Evolutionary conservation across 2,888 invertebrate genomes (phyloP).

Genomic region (Slavum lentiscoides): DNA sequence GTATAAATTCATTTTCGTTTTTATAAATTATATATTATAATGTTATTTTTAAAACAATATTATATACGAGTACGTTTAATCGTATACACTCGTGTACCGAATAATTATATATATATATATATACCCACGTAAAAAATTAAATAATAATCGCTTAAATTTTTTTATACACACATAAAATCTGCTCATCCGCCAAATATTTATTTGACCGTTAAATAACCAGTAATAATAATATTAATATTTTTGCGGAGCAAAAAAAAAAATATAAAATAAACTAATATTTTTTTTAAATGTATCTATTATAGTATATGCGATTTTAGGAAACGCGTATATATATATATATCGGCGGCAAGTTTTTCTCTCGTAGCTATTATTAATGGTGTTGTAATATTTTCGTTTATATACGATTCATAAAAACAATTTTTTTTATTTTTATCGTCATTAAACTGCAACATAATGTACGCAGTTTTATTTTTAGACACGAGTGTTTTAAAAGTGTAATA

Average conservation of each 20-base stretch:
- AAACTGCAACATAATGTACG: not conserved
- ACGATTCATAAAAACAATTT: not conserved
- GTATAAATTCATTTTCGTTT: not conserved
- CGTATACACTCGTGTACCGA: no score
- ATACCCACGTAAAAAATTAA: not conserved
- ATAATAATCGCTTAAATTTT: constrained; percentile 6
- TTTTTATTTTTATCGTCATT: not conserved
- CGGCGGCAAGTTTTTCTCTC: not conserved
- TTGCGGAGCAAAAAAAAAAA: no score
- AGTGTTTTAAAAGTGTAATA: not conserved
- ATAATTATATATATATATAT: no score
- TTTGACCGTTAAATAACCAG: not conserved
- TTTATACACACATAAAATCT: not conserved
- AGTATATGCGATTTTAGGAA: no score
- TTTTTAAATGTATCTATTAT: no score
- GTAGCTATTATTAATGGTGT: not conserved
- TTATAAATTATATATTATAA: no score
- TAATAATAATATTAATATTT: no score
- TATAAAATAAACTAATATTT: no score
- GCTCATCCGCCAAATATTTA: not conserved
- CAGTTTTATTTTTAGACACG: constrained; percentile 11
- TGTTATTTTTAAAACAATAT: not conserved
- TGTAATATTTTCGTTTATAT: not conserved
- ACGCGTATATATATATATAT: no score
- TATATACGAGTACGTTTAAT: no score